These are phyloP conservation scores for Oxygymnocypris stewartii DNA, from an alignment of 2,113 vertebrate species.

Conservation along the genomic window DNA sequence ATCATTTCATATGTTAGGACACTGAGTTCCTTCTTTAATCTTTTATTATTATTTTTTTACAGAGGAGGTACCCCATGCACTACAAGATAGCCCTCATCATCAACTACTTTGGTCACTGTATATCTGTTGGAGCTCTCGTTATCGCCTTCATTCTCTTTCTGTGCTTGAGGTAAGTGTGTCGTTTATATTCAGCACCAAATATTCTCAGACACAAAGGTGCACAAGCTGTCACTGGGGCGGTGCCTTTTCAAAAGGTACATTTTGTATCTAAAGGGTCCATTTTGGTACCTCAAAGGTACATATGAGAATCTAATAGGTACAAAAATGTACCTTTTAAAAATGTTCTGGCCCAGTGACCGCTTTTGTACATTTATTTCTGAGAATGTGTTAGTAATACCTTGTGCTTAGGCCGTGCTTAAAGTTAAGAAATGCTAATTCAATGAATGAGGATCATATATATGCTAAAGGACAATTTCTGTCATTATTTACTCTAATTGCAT, in stretches of 20 bases:
- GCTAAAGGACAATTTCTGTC: background rate
- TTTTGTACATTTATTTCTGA: too few species aligned
- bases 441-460: background rate
- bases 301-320: too few species aligned
- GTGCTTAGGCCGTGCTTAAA: background rate
- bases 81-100: slow-evolving; percentile 93
- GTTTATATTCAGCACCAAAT: background rate
- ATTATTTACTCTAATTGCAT: background rate
- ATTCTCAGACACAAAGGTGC: too few species aligned
- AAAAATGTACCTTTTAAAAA: too few species aligned
- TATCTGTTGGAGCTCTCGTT: slow-evolving; percentile 90
- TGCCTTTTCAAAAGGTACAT: too few species aligned
- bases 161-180: slow-evolving; percentile 84
- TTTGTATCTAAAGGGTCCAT: too few species aligned
- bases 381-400: background rate
- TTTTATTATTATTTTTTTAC: slow-evolving; percentile 60
- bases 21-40: background rate
- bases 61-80: slow-evolving; percentile 91
- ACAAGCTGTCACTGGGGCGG: too few species aligned
- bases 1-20: background rate
- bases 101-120: slow-evolving; percentile 97
- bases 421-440: background rate
- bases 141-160: slow-evolving; percentile 96
- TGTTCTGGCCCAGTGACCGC: too few species aligned
- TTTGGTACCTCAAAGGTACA: too few species aligned